Conservation (phyloP, 2,888 invertebrate genomes). For the Cephonodes hylas region DNA sequence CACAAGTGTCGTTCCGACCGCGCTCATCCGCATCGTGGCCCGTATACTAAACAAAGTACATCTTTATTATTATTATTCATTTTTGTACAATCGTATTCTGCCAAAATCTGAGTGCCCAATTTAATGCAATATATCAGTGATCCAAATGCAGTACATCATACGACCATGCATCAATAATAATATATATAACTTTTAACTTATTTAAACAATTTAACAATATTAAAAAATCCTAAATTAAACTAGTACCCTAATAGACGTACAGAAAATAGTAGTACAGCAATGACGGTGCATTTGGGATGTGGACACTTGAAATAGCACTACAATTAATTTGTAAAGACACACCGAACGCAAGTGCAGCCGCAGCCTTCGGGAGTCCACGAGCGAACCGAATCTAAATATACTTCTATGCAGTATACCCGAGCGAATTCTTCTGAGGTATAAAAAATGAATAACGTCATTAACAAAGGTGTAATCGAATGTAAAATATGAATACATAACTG, state of each 20-base stretch:
- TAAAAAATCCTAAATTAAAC: conserved; percentile 73
- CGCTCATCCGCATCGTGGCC: conserved; percentile 28
- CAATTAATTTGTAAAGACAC: conserved; percentile 39
- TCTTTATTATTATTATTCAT: conserved; percentile 62
- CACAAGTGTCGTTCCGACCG: background rate
- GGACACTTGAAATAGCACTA: conserved; percentile 48
- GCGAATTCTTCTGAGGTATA: conserved; percentile 64
- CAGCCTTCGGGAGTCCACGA: conserved; percentile 32
- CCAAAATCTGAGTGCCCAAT: conserved; percentile 73
- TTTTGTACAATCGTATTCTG: conserved; percentile 78
- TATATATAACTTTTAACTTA: conserved; percentile 78
- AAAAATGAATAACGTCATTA: conserved; percentile 76
- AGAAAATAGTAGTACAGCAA: conserved; percentile 62
- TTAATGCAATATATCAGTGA: conserved; percentile 65
- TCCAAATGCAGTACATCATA: conserved; percentile 65
- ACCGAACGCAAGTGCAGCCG: conserved; percentile 32
- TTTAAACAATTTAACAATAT: conserved; percentile 79
- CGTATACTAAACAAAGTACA: conserved; percentile 65
- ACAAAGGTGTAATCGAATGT: conserved; percentile 78
- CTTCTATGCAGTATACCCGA: conserved; percentile 42
- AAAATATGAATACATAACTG: conserved; percentile 76
- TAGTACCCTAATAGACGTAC: conserved; percentile 71
- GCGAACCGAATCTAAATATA: conserved; percentile 43
- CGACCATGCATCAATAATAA: conserved; percentile 72
- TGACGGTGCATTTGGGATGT: conserved; percentile 53